Percentiles rank a stretch among this genome's conserved stretches.
phyloP scores from a whole-genome alignment of 2,797 vertebrate species.

The Tangara arthus region DNA sequence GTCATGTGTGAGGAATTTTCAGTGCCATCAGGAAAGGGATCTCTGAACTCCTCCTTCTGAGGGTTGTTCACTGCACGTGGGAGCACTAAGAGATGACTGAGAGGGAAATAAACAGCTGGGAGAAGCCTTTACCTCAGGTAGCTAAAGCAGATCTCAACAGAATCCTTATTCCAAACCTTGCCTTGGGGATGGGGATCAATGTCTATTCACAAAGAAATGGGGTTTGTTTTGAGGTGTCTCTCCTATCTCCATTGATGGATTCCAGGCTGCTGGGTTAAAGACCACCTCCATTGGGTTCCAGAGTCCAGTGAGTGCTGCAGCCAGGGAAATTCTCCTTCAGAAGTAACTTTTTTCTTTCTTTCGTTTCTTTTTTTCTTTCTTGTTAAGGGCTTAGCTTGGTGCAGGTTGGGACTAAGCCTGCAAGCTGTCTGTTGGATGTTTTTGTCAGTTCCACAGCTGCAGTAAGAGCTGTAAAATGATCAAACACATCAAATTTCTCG shows the following conservation, averaged over 20 bases:
- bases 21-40: background rate
- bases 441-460: background rate
- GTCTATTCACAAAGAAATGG: background rate
- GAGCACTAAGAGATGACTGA: background rate
- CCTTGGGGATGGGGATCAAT: background rate
- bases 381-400: background rate
- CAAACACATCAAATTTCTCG: background rate
- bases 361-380: background rate
- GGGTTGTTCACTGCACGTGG: background rate
- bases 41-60: background rate
- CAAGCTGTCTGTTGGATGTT: background rate
- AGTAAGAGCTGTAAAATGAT: background rate
- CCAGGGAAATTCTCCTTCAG: background rate
- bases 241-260: background rate
- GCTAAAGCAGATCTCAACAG: background rate
- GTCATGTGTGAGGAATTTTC: background rate
- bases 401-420: background rate
- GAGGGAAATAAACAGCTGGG: background rate
- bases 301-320: background rate
- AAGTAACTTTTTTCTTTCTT: background rate
- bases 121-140: background rate
- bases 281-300: fast-evolving
- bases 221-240: background rate
- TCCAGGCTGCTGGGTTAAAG: background rate
- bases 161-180: background rate